Conservation (phyloP, 2,113 vertebrate genomes). For the Collichthys lucidus region DNA sequence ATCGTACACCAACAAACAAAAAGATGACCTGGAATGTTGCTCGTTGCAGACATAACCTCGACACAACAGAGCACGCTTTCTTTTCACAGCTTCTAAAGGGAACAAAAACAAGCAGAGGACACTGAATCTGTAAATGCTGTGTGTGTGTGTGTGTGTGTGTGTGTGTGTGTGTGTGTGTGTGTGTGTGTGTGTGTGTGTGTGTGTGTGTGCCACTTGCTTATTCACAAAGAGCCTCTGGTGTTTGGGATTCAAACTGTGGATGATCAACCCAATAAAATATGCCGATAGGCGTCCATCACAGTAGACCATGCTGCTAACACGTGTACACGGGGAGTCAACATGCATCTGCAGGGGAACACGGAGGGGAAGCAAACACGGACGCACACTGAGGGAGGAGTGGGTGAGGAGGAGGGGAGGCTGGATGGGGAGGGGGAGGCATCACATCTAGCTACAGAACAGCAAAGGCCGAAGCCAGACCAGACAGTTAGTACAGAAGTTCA, state of each 20-base stretch:
- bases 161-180: constrained; percentile 26
- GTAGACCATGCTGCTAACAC: constrained; percentile 80
- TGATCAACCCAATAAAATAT: constrained; percentile 33
- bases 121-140: constrained; percentile 13
- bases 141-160: constrained; percentile 17
- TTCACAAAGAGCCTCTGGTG: constrained; percentile 37
- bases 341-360: constrained; percentile 73
- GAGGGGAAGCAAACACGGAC: constrained; percentile 54
- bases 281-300: constrained; percentile 60
- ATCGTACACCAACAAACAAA: constrained; percentile 67
- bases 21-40: constrained; percentile 46
- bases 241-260: constrained; percentile 23
- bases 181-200: constrained; percentile 15
- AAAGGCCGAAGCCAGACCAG: constrained; percentile 68
- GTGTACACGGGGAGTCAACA: constrained; percentile 60
- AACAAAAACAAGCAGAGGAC: constrained; percentile 35
- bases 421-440: constrained; percentile 30
- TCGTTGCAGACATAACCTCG: constrained; percentile 24
- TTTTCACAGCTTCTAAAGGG: constrained; percentile 54
- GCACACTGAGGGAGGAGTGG: constrained; percentile 29
- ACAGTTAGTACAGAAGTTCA: constrained; percentile 74
- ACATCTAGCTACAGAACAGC: constrained; percentile 79
- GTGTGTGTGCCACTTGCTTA: constrained; percentile 10
- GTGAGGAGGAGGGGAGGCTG: not conserved
- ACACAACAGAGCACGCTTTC: constrained; percentile 47